Conservation (phyloP, 2,888 invertebrate genomes). For the Rhagonycha lutea region DNA sequence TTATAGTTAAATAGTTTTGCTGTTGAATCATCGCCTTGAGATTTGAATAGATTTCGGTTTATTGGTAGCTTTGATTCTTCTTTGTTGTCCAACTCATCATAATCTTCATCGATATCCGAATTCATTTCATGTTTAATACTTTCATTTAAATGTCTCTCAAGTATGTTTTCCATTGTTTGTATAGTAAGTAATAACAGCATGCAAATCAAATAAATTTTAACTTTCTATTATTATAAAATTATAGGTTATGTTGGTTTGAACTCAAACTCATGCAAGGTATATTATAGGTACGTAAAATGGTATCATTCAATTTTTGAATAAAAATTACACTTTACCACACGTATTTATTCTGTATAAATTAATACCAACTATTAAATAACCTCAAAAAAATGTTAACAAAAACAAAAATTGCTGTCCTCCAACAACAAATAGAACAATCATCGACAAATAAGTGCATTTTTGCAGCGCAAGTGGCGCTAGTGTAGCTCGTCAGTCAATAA, state of each 20-base stretch:
- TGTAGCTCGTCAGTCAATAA: slow-evolving; percentile 50
- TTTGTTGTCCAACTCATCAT: slow-evolving; percentile 45
- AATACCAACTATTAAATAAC: neutral
- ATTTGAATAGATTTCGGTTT: slow-evolving; percentile 44
- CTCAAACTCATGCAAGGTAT: neutral
- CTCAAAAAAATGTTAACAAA: neutral
- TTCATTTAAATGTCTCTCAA: slow-evolving; percentile 28
- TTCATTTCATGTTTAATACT: slow-evolving; percentile 47
- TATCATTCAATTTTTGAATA: neutral
- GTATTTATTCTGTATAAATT: neutral
- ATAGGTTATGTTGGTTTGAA: neutral
- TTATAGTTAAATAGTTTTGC: neutral
- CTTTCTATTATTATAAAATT: neutral
- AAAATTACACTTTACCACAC: neutral
- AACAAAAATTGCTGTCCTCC: neutral
- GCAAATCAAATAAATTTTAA: neutral
- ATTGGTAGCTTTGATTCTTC: slow-evolving; percentile 42
- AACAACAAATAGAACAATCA: neutral
- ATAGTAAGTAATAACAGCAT: neutral
- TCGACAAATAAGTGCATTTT: neutral
- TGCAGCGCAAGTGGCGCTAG: slow-evolving; percentile 37
- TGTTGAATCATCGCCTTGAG: slow-evolving; percentile 17
- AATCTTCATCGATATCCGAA: slow-evolving; percentile 48
- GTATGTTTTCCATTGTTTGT: slow-evolving; percentile 19
- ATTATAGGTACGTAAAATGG: neutral